phyloP scores from a whole-genome alignment of 2,113 vertebrate genomes.

The Cettia cetti region DNA sequence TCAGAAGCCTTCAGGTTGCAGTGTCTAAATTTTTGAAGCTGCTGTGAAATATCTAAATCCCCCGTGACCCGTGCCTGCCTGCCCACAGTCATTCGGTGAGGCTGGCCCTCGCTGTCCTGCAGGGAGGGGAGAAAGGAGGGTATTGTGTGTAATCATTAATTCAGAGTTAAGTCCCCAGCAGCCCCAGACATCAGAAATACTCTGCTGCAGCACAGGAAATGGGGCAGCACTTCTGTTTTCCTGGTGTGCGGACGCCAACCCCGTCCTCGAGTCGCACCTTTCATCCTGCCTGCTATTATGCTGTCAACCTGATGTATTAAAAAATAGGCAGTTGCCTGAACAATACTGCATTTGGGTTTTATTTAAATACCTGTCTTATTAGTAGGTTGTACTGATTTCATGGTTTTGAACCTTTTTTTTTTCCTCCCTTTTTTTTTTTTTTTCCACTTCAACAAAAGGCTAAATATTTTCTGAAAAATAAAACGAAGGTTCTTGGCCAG shows the following conservation, averaged over 20 bases:
- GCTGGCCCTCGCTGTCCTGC: conserved; percentile 54
- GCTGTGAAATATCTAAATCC: conserved; percentile 49
- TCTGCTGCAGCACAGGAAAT: conserved; percentile 51
- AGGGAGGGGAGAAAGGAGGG: conserved; percentile 58
- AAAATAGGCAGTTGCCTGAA: conserved; percentile 41
- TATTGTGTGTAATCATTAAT: conserved; percentile 64
- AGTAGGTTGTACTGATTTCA: conserved; percentile 19
- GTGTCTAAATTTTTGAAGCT: conserved; percentile 41
- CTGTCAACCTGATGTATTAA: conserved; percentile 34
- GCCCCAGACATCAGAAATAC: conserved; percentile 58
- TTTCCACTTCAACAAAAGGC: not conserved
- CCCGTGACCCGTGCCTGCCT: conserved; percentile 39
- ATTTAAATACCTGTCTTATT: conserved; percentile 60
- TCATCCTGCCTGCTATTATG: conserved; percentile 49
- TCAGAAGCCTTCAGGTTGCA: conserved; percentile 51
- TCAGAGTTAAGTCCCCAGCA: conserved; percentile 53
- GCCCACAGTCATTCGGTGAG: not conserved
- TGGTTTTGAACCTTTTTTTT: not conserved
- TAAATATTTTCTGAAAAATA: conserved; percentile 17
- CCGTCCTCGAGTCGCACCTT: conserved; percentile 37
- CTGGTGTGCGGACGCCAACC: conserved; percentile 41
- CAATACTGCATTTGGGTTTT: conserved; percentile 51
- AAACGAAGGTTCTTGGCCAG: not conserved
- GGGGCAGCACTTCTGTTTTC: conserved; percentile 62
- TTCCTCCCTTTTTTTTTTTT: not conserved